Percentiles rank a stretch among this genome's conserved stretches.
Evolutionary conservation across 92 coral and sea anemone genomes (phyloP).

Genomic region (Epizoanthus rinbou): DNA sequence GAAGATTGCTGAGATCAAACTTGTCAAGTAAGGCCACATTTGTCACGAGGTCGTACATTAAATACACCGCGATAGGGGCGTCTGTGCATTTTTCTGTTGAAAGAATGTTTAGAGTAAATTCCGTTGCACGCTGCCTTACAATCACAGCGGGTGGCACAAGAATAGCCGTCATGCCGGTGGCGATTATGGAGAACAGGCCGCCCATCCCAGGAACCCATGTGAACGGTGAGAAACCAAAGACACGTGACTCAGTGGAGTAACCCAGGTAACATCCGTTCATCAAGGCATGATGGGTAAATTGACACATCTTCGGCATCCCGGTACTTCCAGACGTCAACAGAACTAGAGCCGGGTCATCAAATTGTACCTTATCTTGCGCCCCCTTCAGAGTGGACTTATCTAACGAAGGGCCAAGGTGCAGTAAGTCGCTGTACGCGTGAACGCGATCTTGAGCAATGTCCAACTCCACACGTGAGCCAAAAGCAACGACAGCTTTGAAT

Average conservation of each 20-base stretch:
- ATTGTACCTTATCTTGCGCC: constrained; percentile 21
- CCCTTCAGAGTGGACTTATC: background rate
- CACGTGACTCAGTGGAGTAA: background rate
- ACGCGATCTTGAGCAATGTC: background rate
- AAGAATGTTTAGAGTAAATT: background rate
- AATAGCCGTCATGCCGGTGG: background rate
- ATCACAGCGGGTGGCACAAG: constrained; percentile 1
- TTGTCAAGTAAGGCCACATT: background rate
- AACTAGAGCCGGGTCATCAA: constrained; percentile 28
- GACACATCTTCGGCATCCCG: constrained; percentile 35
- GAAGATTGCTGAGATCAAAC: constrained; percentile 22
- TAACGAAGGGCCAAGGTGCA: background rate
- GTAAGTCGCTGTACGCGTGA: background rate
- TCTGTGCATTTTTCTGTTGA: constrained; percentile 33
- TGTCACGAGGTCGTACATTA: background rate
- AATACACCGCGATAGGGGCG: background rate
- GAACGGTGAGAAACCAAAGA: background rate
- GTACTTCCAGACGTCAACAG: constrained; percentile 47
- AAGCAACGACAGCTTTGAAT: background rate
- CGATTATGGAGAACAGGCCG: background rate
- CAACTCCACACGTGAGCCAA: background rate
- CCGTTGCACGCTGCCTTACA: background rate
- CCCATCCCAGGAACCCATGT: background rate
- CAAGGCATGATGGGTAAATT: constrained; percentile 38
- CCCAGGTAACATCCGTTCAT: background rate